Evolutionary conservation across 1,140 invertebrate genomes (phyloP), one percentile per base, ranked within the genome.

Genomic region (Magallana gigas): DNA sequence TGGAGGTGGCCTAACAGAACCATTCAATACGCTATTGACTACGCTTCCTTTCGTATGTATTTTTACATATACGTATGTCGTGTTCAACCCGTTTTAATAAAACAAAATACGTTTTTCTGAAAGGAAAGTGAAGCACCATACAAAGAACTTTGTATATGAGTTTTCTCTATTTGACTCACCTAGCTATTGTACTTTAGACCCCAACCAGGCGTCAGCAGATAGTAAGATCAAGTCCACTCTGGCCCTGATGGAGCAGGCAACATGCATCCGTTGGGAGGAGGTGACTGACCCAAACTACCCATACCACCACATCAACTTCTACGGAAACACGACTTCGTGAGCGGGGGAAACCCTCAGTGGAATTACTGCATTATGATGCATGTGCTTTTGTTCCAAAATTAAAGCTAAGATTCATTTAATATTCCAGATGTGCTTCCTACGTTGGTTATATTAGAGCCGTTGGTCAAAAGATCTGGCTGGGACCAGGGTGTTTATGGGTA

Each of bases 401-500:
- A 48, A 48, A 48, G 3, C 36, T 48, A 48, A 4, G 36, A 1
- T 62, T 62, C n/a, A 62, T 62, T n/a, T 16, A 16, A 7, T 12
- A 12, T 76, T 76, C 4, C 12, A 76, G 68, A 12, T 76, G 68
- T 76, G 68, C 68, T 29, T 76, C 68, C 2, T 76, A 76, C 14
- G 68, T 76, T 18, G 68, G 68, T 29, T 76, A 76, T 12, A 76
- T 76, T 9, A 12, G 23, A 76, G 36, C 18, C 11, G 36, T 4
- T 11, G 68, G 36, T 18, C 68, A 76, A 76, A 76, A 76, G 14
- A 76, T 76, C 36, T 76, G 68, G 68, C 68, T 76, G 6, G 68
- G 68, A 76, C 68, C 68, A 9, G 68, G 68, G 29, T 76, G 68
- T 76, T 76, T 76, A 76, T 76, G 68, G 68, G 68, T 76, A 36